Evolutionary conservation across 2,797 vertebrate genomes (phyloP).

Genomic region (Oreochromis grahami): DNA sequence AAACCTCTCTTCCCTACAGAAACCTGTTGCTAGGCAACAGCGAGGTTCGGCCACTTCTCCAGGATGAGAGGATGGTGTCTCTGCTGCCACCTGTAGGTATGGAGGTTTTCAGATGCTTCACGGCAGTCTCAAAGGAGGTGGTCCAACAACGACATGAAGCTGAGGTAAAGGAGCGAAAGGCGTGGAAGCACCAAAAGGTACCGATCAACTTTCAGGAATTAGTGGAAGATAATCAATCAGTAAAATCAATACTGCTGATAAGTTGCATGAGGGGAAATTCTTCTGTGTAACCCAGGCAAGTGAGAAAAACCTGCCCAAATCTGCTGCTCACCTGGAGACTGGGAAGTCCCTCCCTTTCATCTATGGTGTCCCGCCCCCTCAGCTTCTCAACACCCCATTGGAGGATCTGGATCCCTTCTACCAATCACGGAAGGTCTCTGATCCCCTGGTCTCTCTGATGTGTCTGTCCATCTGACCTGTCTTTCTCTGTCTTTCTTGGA

Average conservation of each 20-base stretch:
- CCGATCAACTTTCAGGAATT: not conserved
- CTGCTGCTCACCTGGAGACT: constrained; percentile 80
- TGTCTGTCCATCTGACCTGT: not conserved
- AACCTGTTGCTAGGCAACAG: constrained; percentile 39
- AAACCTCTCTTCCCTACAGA: not conserved
- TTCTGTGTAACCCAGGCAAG: constrained; percentile 43
- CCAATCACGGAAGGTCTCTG: constrained; percentile 81
- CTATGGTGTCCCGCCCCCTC: constrained; percentile 80
- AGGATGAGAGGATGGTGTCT: constrained; percentile 79
- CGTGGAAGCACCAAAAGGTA: constrained; percentile 10
- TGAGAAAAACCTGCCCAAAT: constrained; percentile 71
- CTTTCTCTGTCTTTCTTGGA: too few species aligned
- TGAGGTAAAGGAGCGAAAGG: not conserved
- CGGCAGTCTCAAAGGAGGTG: constrained; percentile 71
- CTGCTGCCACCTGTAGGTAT: constrained; percentile 76
- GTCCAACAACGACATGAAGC: constrained; percentile 64
- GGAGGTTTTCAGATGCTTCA: constrained; percentile 82
- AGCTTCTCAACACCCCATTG: constrained; percentile 80
- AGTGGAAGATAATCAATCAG: not conserved
- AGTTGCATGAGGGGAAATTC: not conserved
- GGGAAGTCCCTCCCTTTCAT: constrained; percentile 87
- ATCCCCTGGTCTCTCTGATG: not conserved
- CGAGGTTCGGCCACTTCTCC: constrained; percentile 34
- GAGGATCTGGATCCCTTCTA: constrained; percentile 93
- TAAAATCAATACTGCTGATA: not conserved